phyloP scores from a whole-genome alignment of 1,140 invertebrate species.

The Rhagoletis zephyria region DNA sequence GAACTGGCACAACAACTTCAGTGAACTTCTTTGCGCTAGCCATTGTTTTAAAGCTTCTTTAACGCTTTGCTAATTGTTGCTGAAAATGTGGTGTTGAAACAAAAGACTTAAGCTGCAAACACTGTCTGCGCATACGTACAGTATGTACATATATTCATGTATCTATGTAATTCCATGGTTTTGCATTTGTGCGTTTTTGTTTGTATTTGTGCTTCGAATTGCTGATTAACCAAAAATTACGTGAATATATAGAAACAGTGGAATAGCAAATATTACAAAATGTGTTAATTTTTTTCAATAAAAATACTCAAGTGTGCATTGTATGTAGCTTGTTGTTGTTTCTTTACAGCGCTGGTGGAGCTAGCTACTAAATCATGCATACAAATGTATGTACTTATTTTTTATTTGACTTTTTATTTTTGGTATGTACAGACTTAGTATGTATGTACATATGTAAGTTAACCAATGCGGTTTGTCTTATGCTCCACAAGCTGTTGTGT shows the following conservation, averaged over 20 bases:
- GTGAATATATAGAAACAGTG: slow-evolving; percentile 37
- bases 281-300: slow-evolving; percentile 40
- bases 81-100: neutral
- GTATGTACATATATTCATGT: neutral
- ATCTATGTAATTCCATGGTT: neutral
- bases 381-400: neutral
- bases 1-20: neutral
- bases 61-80: neutral
- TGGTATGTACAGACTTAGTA: too few species aligned
- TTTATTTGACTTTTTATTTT: too few species aligned
- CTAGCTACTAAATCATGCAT: neutral
- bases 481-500: neutral
- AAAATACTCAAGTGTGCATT: neutral
- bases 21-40: neutral
- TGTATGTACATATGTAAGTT: neutral
- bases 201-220: slow-evolving; percentile 29
- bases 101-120: slow-evolving; percentile 49
- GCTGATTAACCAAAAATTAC: slow-evolving; percentile 45
- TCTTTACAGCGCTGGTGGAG: neutral
- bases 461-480: neutral
- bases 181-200: slow-evolving; percentile 14
- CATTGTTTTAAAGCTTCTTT: slow-evolving; percentile 17
- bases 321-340: neutral
- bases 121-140: neutral
- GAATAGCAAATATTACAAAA: slow-evolving; percentile 50